Evolutionary conservation across 2,113 vertebrate genomes (phyloP), one percentile per base, ranked within the genome.

Genomic region (Phaethornis superciliosus): DNA sequence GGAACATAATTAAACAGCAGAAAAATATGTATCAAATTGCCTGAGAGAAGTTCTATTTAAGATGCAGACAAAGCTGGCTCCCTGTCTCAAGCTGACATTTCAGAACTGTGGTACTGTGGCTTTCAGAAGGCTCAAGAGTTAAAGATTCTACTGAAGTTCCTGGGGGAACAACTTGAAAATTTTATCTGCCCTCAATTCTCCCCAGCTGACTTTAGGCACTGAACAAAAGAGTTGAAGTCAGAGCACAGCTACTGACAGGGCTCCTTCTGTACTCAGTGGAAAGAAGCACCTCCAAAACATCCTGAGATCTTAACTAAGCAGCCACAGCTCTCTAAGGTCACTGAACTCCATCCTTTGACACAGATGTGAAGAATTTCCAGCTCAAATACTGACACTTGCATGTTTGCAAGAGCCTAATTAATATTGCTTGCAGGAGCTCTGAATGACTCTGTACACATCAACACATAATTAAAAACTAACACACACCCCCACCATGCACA

Each of bases 151-250:
- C 60, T 81, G 65, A 63, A 47, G 67, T 21, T 90, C 90, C 69
- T 5, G 10, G 24, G 69, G 88, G 80, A 94, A 52, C 32, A 88
- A 86, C 72, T 75, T 84, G 64, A 89, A 93, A 93, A 86, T 60
- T 83, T 93, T 90, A 65, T 81, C 77, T 93, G 94, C 74, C 86
- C 91, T 95, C 77, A 63, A 67, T 92, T 94, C 91, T 63, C 77
- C 86, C 68, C 79, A 56, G 10, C 62, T 77, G 82, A 94, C 63
- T 93, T 55, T 4, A 64, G 33, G 76, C 76, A 81, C 64, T 59
- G 82, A 92, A 90, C 32, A 90, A 70, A 94, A 72, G 91, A 59
- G 64, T 62, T 46, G 6, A 54, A 88, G 44, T 60, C 79, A 76
- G 46, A 47, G 46, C 46, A 47, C 46, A 81, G 82, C 6, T 54